These are phyloP conservation scores for Drosophila fulvimacula DNA, from an alignment of 2,888 invertebrate species.

Conservation along the genomic window DNA sequence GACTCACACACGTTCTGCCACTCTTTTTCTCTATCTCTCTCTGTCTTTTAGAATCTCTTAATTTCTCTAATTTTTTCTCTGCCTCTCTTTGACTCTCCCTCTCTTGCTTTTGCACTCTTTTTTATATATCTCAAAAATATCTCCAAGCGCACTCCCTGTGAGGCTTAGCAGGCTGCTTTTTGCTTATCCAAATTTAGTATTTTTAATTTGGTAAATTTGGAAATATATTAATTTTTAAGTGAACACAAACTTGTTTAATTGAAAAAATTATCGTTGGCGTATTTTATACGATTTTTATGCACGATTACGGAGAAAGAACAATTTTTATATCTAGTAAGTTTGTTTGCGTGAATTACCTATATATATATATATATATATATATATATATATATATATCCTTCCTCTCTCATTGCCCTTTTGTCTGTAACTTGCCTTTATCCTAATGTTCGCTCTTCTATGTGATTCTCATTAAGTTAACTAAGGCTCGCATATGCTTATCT, in stretches of 20 bases:
- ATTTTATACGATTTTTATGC: not conserved
- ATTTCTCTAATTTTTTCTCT: too few relatives aligned
- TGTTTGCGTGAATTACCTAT: too few relatives aligned
- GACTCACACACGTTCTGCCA: not conserved
- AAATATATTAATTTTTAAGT: too few relatives aligned
- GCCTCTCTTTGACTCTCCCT: not conserved
- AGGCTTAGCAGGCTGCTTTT: not conserved
- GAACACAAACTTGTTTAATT: not conserved
- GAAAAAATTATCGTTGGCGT: not conserved
- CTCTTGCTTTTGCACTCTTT: not conserved
- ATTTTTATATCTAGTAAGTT: not conserved
- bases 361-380: too few relatives aligned
- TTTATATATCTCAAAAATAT: not conserved
- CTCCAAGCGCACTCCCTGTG: not conserved
- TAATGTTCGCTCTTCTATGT: not conserved
- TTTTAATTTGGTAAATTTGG: not conserved
- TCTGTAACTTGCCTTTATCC: not conserved
- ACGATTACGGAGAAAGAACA: not conserved
- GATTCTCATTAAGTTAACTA: not conserved
- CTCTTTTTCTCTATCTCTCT: not conserved
- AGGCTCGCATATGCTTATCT: too few relatives aligned
- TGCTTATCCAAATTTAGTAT: not conserved
- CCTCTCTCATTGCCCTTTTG: not conserved
- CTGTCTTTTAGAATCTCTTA: too few relatives aligned
- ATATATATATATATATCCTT: too few relatives aligned